Evolutionary conservation across 2,888 invertebrate species (phyloP).

Genomic region (Amitus sp.): DNA sequence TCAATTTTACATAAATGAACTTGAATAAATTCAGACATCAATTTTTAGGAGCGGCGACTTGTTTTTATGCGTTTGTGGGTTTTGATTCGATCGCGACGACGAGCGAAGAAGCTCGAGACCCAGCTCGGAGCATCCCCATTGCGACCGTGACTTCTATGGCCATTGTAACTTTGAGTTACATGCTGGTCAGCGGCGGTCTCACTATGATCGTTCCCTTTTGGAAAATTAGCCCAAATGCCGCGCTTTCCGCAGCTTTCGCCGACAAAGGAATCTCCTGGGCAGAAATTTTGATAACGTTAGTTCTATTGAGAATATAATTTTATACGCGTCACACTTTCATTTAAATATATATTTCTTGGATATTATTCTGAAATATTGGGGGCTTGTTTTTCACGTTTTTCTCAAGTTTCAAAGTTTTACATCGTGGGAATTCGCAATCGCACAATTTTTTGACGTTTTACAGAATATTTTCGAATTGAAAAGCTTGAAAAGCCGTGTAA

Average conservation of each 20-base stretch:
- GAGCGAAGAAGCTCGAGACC: conserved; percentile 86
- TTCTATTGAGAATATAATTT: too few relatives aligned
- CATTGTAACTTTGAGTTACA: conserved; percentile 82
- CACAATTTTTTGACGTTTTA: too few relatives aligned
- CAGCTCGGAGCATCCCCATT: conserved; percentile 81
- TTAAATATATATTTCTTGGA: too few relatives aligned
- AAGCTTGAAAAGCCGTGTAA: too few relatives aligned
- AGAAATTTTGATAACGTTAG: conserved; percentile 72
- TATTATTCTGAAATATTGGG: too few relatives aligned
- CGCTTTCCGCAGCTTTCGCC: conserved; percentile 83
- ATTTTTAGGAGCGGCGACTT: conserved; percentile 79
- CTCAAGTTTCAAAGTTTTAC: too few relatives aligned
- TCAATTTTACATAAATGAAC: too few relatives aligned
- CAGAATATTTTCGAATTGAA: too few relatives aligned
- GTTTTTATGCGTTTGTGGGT: conserved; percentile 92
- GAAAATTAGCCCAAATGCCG: conserved; percentile 79
- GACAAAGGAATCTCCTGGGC: conserved; percentile 83
- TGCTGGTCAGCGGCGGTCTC: conserved; percentile 83
- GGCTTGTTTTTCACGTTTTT: too few relatives aligned
- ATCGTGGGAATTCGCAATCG: too few relatives aligned
- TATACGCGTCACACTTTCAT: too few relatives aligned
- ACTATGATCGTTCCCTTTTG: conserved; percentile 84
- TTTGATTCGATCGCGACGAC: conserved; percentile 92
- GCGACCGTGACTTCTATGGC: conserved; percentile 85
- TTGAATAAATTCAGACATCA: not conserved